Percentiles rank a stretch among this genome's conserved stretches.
Conservation (phyloP, 35 echinoderm and acorn worm species). For the Diadema setosum region DNA sequence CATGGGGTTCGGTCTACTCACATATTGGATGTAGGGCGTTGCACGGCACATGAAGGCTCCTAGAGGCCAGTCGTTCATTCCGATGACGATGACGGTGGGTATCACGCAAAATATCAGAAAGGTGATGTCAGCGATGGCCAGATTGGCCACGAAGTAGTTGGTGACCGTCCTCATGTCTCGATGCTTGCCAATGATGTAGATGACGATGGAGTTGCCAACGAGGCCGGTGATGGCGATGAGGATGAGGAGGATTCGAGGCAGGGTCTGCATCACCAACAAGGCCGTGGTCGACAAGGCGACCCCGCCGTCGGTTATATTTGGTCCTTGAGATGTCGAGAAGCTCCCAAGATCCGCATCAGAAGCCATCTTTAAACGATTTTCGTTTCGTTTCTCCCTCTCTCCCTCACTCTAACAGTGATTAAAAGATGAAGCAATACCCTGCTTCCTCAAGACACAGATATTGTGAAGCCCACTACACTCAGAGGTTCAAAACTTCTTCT, state of each 20-base stretch:
- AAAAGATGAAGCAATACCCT: neutral
- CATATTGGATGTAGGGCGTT: slow-evolving; percentile 67
- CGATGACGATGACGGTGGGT: slow-evolving; percentile 37
- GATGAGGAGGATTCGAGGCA: neutral
- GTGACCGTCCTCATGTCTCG: slow-evolving; percentile 96
- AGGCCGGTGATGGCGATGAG: slow-evolving; percentile 53
- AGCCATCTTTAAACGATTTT: neutral
- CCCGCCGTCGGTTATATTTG: neutral
- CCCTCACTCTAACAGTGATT: neutral
- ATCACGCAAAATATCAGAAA: slow-evolving; percentile 76
- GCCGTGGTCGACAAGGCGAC: neutral
- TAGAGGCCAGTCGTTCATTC: slow-evolving; percentile 12
- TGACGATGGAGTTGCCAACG: slow-evolving; percentile 74
- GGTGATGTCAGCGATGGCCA: slow-evolving; percentile 76
- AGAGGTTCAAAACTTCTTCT: neutral
- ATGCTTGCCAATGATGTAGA: slow-evolving; percentile 80
- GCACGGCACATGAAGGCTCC: slow-evolving; percentile 65
- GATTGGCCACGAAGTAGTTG: slow-evolving; percentile 90
- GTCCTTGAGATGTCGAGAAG: neutral
- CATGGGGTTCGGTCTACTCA: no score
- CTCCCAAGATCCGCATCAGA: neutral
- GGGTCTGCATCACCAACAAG: neutral
- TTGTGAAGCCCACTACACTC: neutral
- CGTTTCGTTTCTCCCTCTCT: neutral
- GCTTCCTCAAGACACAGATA: neutral